A percentile compares a stretch with the other conserved stretches of the same genome.
These are phyloP conservation scores for Thera obeliscata DNA, from an alignment of 2,888 invertebrate species.

Conservation along the genomic window DNA sequence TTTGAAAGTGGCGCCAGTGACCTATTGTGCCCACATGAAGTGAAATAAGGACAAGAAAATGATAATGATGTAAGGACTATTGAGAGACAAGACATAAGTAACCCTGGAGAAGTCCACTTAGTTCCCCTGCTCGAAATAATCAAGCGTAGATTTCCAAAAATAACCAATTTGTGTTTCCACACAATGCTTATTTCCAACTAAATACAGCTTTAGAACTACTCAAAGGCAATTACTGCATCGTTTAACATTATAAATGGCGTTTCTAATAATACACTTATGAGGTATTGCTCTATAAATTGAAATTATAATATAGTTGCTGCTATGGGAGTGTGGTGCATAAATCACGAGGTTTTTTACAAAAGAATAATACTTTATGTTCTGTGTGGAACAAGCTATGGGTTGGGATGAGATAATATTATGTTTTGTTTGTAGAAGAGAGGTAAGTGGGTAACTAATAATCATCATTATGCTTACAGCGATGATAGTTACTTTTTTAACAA, in stretches of 20 bases:
- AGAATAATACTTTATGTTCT: conserved; percentile 70
- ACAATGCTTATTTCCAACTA: conserved; percentile 11
- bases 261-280: conserved; percentile 64
- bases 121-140: too few relatives aligned
- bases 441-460: background rate
- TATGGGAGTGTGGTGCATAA: conserved; percentile 71
- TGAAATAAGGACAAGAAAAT: too few relatives aligned
- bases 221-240: conserved; percentile 54
- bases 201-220: conserved; percentile 25
- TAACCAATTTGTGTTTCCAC: too few relatives aligned
- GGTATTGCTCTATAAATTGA: conserved; percentile 78
- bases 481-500: too few relatives aligned
- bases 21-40: too few relatives aligned
- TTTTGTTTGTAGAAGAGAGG: background rate
- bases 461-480: background rate
- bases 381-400: conserved; percentile 53
- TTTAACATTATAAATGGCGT: conserved; percentile 66
- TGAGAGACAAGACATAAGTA: too few relatives aligned
- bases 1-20: too few relatives aligned
- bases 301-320: conserved; percentile 77
- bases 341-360: conserved; percentile 68
- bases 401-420: conserved; percentile 5
- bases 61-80: too few relatives aligned
- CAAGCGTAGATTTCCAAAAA: too few relatives aligned
- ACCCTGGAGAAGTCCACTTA: too few relatives aligned